Base-by-base conservation (phyloP, 2,113 vertebrate species). In the Heterocephalus glaber region DNA sequence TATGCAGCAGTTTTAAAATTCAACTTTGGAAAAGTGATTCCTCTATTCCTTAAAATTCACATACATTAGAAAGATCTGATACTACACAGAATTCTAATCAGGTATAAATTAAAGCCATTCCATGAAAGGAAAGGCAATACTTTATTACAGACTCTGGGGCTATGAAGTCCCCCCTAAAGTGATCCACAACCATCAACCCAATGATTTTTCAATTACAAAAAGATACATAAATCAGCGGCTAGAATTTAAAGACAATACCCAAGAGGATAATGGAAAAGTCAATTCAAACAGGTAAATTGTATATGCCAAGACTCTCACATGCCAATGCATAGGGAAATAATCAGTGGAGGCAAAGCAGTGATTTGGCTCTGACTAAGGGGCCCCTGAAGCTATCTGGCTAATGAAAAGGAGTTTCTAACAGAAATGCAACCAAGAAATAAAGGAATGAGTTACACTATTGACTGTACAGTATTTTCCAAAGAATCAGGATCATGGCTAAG, bases 1-100 rank as follows among this genome's bases (percentile, higher is more conserved):
- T 86, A 92, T 30, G 74, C 0, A 58, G 38, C 4, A 63, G 30
- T 38, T 94, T 94, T 88, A 94, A 81, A 58, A 85, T 60, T 33
- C 30, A 76, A 14, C 13, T 83, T 41, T 60, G 30, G 61, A 86
- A 92, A 0, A 86, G 16, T 90, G 35, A 81, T 65, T 41, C 20
- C 44, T 35, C 65, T 90, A 58, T 33, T 94, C 2, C 38, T 74
- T 52, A 63, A 95, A 94, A 87, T 49, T 83, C 58, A 96, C 30
- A 85, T 54, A n/a, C 35, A 89, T 33, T 77, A 82, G 90, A 85
- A 96, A 12, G 54, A 86, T 49, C 26, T 92, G 26, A 91, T 80
- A 77, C 13, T 47, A 87, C 35, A 10, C 17, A 95, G 22, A 92
- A 94, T 87, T 92, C 17, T 66, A 86, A 84, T 60, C 38, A 92